A percentile compares a stretch with the other conserved stretches of the same genome.
phyloP scores from a whole-genome alignment of 2,797 vertebrate genomes.

The Enteromius radiatus region DNA sequence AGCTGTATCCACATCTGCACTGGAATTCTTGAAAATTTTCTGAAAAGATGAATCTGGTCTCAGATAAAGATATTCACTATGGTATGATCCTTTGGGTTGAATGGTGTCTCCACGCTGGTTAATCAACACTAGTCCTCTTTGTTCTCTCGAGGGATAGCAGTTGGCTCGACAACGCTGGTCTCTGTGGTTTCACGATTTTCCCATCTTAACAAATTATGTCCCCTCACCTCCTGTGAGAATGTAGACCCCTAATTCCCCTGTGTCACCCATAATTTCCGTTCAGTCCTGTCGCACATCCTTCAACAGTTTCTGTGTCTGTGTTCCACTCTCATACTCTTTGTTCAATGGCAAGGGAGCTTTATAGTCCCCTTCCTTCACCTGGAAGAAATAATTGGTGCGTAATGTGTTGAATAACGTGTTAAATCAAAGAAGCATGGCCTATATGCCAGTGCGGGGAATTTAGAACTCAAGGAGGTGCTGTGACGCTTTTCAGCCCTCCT shows the following conservation, averaged over 20 bases:
- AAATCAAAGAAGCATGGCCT: conserved; percentile 30
- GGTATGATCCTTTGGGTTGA: background rate
- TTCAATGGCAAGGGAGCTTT: conserved; percentile 7
- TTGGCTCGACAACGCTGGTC: conserved; percentile 11
- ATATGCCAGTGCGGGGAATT: conserved; percentile 14
- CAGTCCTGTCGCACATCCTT: background rate
- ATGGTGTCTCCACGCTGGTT: conserved; percentile 3
- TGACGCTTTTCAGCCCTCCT: background rate
- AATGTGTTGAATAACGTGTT: conserved; percentile 16
- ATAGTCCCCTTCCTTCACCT: background rate
- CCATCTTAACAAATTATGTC: conserved; percentile 13
- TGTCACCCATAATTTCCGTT: background rate
- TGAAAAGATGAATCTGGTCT: background rate
- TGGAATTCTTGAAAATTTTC: background rate
- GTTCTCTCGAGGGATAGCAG: conserved; percentile 14
- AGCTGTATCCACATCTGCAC: conserved; percentile 31
- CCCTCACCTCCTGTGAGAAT: conserved; percentile 21
- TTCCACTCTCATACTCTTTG: background rate
- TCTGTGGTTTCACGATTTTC: conserved; percentile 2
- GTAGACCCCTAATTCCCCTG: background rate
- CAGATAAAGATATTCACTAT: background rate
- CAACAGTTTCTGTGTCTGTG: conserved; percentile 10
- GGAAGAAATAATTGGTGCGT: conserved; percentile 21
- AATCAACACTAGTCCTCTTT: conserved; percentile 9
- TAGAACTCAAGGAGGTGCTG: conserved; percentile 14